Percentiles rank a stretch among this genome's conserved stretches.
phyloP scores from a whole-genome alignment of 2,888 invertebrate genomes.

The Metopia argyrocephala region DNA sequence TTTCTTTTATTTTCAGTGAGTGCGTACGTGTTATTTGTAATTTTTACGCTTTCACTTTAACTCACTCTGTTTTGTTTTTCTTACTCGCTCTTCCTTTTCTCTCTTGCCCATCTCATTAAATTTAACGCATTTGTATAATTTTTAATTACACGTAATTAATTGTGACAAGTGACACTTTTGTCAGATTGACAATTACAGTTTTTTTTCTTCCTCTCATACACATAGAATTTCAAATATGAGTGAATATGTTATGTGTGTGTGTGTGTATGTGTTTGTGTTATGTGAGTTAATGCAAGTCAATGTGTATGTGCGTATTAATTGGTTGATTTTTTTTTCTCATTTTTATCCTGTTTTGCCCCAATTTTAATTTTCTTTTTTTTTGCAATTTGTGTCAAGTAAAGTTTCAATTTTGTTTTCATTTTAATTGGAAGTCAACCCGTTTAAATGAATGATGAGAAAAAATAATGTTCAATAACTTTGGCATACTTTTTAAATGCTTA shows the following conservation, averaged over 20 bases:
- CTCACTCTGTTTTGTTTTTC: neutral
- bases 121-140: slow-evolving; percentile 42
- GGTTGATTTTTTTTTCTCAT: slow-evolving; percentile 46
- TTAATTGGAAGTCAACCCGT: slow-evolving; percentile 37
- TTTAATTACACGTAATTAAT: slow-evolving; percentile 65
- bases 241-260: slow-evolving; percentile 66
- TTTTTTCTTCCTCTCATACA: neutral
- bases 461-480: slow-evolving; percentile 51
- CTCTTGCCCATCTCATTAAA: neutral
- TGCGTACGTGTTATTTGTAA: neutral
- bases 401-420: slow-evolving; percentile 15
- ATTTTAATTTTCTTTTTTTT: slow-evolving; percentile 1
- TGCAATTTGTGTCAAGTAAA: slow-evolving; percentile 58
- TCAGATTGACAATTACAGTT: slow-evolving; percentile 51
- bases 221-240: slow-evolving; percentile 66
- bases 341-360: neutral
- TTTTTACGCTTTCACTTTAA: slow-evolving; percentile 26
- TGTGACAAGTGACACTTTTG: slow-evolving; percentile 65
- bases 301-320: slow-evolving; percentile 23
- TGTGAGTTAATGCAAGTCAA: slow-evolving; percentile 47
- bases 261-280: slow-evolving; percentile 57
- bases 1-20: neutral
- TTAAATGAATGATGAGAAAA: slow-evolving; percentile 45
- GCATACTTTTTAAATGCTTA: slow-evolving; percentile 31
- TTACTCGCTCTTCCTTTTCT: neutral